Evolutionary conservation across 2,113 vertebrate species (phyloP).

Genomic region (Vanacampus margaritifer): DNA sequence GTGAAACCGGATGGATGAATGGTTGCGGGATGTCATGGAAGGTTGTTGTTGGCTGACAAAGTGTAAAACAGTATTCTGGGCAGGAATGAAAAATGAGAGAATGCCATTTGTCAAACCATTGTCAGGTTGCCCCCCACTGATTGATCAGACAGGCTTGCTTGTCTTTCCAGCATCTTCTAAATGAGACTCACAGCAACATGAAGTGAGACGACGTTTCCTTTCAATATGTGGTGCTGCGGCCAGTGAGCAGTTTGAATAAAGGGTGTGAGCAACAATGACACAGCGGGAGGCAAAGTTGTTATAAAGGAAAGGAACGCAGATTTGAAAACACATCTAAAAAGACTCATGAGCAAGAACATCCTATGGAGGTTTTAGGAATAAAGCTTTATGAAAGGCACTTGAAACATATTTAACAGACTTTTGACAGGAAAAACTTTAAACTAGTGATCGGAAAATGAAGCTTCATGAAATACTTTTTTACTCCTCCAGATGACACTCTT

Average conservation of each 20-base stretch:
- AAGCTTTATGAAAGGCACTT: constrained; percentile 26
- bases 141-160: constrained; percentile 31
- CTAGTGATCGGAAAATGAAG: no score
- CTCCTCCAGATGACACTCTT: no score
- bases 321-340: constrained; percentile 27
- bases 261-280: constrained; percentile 17
- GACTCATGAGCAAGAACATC: constrained; percentile 16
- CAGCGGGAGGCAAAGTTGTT: constrained; percentile 23
- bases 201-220: constrained; percentile 42
- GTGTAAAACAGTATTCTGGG: neutral
- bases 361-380: neutral
- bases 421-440: constrained; percentile 44
- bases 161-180: constrained; percentile 57
- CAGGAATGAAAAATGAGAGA: constrained; percentile 63
- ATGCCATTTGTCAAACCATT: constrained; percentile 58
- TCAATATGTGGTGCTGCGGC: constrained; percentile 50
- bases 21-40: constrained; percentile 15
- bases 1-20: constrained; percentile 18
- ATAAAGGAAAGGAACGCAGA: constrained; percentile 14
- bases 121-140: constrained; percentile 38
- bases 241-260: constrained; percentile 33
- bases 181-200: constrained; percentile 52
- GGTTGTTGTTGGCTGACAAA: constrained; percentile 23
- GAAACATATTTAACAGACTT: constrained; percentile 34
- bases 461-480: no score